Conservation (phyloP, 2,797 vertebrate species). For the Poecilia velifera region DNA sequence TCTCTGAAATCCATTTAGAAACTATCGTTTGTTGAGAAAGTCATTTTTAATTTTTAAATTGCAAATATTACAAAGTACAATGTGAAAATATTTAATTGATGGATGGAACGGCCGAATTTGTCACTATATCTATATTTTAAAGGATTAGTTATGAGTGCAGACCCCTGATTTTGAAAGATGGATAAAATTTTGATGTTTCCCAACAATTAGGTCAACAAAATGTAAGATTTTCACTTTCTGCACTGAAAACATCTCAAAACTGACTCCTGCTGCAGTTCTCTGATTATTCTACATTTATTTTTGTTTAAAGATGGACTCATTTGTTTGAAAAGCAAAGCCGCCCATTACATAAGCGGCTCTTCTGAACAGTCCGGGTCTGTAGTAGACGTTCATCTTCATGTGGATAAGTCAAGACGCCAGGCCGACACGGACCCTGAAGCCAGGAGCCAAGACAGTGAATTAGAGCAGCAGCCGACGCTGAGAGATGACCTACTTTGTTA, state of each 20-base stretch:
- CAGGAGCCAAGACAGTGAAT: constrained; percentile 60
- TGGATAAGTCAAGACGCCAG: constrained; percentile 36
- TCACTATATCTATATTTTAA: too few relatives aligned
- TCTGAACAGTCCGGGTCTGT: constrained; percentile 14
- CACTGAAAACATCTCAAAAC: neutral
- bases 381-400: constrained; percentile 32
- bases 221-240: neutral
- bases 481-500: constrained; percentile 78
- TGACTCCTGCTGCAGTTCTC: neutral
- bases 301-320: neutral
- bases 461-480: constrained; percentile 57
- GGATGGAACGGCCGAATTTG: too few relatives aligned
- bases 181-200: neutral
- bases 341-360: constrained; percentile 44
- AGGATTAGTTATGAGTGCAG: too few relatives aligned
- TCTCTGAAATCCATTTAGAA: neutral
- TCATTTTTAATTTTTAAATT: neutral
- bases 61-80: too few relatives aligned
- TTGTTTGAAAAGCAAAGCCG: constrained; percentile 23
- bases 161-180: neutral
- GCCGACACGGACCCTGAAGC: constrained; percentile 49
- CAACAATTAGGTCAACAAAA: neutral
- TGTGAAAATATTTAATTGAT: too few relatives aligned
- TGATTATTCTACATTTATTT: neutral
- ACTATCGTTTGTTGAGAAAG: neutral